These are phyloP conservation scores for Empidonax alnorum DNA, from an alignment of 2,113 vertebrate genomes.

Conservation along the genomic window DNA sequence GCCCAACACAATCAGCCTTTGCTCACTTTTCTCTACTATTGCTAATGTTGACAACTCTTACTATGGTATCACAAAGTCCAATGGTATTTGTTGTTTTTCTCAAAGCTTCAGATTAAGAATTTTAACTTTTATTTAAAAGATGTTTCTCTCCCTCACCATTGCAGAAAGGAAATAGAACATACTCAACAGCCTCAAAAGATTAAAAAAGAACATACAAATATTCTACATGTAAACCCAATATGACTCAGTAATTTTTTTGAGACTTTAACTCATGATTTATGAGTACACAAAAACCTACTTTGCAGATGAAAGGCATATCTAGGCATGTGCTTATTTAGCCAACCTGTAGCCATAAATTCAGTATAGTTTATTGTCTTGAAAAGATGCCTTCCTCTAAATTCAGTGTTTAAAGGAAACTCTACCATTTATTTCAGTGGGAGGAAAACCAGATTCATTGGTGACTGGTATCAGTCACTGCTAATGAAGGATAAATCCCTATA, in stretches of 20 bases:
- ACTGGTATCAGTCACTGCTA: neutral
- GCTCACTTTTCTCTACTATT: neutral
- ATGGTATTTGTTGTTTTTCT: neutral
- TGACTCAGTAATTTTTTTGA: neutral
- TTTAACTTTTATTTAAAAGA: neutral
- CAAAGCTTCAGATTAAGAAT: neutral
- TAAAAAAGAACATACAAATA: neutral
- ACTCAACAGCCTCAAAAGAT: neutral
- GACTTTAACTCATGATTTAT: neutral
- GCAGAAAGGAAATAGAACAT: neutral
- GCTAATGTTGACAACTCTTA: neutral
- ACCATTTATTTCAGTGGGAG: neutral
- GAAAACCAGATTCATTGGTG: neutral
- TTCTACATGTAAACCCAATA: neutral
- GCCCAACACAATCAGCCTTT: neutral
- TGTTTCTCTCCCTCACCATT: neutral
- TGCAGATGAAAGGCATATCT: neutral
- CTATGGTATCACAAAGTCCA: neutral
- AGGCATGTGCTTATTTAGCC: neutral
- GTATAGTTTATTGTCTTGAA: neutral
- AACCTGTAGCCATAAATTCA: neutral
- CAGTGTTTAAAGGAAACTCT: neutral
- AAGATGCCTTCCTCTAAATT: neutral
- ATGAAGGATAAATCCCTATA: neutral
- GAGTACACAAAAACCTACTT: neutral